Percentiles rank a stretch among this genome's conserved stretches.
Conservation (phyloP, 2,113 vertebrate genomes). For the Macquaria ambigua region DNA sequence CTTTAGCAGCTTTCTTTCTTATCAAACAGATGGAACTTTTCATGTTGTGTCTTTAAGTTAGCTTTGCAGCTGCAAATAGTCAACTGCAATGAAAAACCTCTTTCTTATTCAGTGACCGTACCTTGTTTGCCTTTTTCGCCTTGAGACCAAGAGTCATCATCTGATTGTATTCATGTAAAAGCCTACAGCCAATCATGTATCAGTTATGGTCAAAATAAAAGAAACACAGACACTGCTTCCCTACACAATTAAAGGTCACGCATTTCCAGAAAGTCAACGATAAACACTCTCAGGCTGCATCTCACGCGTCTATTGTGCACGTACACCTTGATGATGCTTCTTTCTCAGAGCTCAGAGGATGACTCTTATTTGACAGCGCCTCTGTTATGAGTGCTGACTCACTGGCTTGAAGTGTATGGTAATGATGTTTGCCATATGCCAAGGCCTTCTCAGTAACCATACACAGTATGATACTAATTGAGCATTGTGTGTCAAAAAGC, state of each 20-base stretch:
- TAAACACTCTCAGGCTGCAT: conserved; percentile 1
- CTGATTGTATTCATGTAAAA: not conserved
- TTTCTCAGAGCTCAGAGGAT: conserved; percentile 22
- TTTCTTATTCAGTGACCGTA: not conserved
- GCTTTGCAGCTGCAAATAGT: not conserved
- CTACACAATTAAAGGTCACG: conserved; percentile 13
- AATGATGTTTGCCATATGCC: conserved; percentile 73
- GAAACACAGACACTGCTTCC: not conserved
- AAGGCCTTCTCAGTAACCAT: conserved; percentile 53
- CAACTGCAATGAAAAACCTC: not conserved
- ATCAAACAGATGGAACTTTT: not conserved
- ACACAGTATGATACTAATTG: conserved; percentile 74
- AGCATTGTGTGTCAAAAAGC: conserved; percentile 68
- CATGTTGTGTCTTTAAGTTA: not conserved
- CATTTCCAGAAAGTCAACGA: conserved; percentile 3
- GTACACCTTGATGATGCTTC: conserved; percentile 22
- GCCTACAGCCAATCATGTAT: not conserved
- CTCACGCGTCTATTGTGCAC: not conserved
- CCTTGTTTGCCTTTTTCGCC: not conserved
- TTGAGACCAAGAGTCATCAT: conserved; percentile 1
- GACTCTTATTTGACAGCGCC: conserved; percentile 37
- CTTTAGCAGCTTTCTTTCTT: not conserved
- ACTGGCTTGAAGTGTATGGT: conserved; percentile 57
- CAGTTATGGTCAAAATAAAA: conserved; percentile 1
- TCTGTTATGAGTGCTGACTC: conserved; percentile 56